Evolutionary conservation across 2,113 vertebrate genomes (phyloP).

Genomic region (Apistogramma diplotaenia): DNA sequence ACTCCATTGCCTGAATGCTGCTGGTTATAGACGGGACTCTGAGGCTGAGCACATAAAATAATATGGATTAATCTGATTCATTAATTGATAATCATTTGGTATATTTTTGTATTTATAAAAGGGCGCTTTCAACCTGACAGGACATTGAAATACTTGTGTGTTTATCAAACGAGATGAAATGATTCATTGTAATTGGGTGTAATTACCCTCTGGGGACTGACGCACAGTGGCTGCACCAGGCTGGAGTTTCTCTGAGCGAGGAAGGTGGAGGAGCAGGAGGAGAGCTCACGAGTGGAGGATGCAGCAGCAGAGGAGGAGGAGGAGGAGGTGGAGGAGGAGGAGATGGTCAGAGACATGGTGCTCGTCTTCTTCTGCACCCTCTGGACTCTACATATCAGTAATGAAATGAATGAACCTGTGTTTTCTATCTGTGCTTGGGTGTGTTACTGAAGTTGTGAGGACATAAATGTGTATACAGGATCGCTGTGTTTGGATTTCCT

Average conservation of each 20-base stretch:
- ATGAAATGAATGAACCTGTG: not conserved
- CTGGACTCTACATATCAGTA: slow-evolving; percentile 36
- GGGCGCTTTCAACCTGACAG: not conserved
- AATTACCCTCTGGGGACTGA: slow-evolving; percentile 66
- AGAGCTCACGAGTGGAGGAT: slow-evolving; percentile 59
- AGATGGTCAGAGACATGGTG: slow-evolving; percentile 79
- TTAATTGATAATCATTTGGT: not conserved
- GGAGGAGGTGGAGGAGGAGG: slow-evolving; percentile 70
- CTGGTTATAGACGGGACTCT: slow-evolving; percentile 65
- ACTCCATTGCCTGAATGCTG: slow-evolving; percentile 67
- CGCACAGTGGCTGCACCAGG: slow-evolving; percentile 69
- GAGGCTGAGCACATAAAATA: slow-evolving; percentile 42
- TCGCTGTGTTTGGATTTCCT: not conserved
- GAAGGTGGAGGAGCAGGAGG: slow-evolving; percentile 47
- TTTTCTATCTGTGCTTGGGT: not conserved
- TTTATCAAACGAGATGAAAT: not conserved
- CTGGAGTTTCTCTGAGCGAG: slow-evolving; percentile 70
- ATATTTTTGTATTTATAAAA: not conserved
- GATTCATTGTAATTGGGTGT: not conserved
- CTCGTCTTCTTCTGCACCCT: slow-evolving; percentile 79
- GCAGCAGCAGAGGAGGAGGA: slow-evolving; percentile 67
- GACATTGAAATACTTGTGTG: not conserved
- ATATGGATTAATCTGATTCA: not conserved
- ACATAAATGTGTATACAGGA: not conserved
- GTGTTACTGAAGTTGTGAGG: not conserved